Percentiles rank a stretch among this genome's conserved stretches.
These are phyloP conservation scores for Escarpia spicata DNA, from an alignment of 2,888 invertebrate species.

Conservation along the genomic window DNA sequence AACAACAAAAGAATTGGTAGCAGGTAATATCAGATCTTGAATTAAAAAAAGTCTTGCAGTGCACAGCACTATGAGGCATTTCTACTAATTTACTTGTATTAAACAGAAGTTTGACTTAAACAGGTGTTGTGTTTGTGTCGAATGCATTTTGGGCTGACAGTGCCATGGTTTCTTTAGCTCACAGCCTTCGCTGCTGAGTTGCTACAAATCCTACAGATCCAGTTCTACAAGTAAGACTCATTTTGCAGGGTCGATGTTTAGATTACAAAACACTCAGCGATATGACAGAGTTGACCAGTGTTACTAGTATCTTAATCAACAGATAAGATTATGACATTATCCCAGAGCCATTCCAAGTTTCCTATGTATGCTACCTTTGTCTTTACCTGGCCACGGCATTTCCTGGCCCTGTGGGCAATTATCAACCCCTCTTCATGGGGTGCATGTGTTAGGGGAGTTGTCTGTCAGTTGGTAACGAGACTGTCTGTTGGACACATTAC, in stretches of 20 bases:
- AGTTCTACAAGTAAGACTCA: too few relatives aligned
- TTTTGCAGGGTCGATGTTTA: background rate
- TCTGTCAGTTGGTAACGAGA: background rate
- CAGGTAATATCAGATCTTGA: too few relatives aligned
- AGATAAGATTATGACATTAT: background rate
- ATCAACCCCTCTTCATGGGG: background rate
- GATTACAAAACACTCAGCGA: background rate
- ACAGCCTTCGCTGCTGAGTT: too few relatives aligned
- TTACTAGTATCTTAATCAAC: background rate
- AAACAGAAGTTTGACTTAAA: too few relatives aligned
- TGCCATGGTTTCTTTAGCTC: too few relatives aligned
- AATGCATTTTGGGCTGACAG: too few relatives aligned
- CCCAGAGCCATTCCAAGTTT: background rate
- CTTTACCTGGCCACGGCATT: background rate
- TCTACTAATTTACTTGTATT: too few relatives aligned
- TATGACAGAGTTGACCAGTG: background rate
- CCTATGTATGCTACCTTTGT: background rate
- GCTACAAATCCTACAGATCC: too few relatives aligned
- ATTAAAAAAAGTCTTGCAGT: too few relatives aligned
- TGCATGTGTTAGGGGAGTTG: background rate
- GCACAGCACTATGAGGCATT: too few relatives aligned
- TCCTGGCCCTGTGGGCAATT: constrained; percentile 4
- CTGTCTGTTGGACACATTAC: background rate
- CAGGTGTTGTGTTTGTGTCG: too few relatives aligned
- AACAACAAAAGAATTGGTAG: too few relatives aligned